These are phyloP conservation scores for Turritopsis dohrnii DNA, from an alignment of 30 jellyfish, hydroid and myxozoan species.

Conservation along the genomic window DNA sequence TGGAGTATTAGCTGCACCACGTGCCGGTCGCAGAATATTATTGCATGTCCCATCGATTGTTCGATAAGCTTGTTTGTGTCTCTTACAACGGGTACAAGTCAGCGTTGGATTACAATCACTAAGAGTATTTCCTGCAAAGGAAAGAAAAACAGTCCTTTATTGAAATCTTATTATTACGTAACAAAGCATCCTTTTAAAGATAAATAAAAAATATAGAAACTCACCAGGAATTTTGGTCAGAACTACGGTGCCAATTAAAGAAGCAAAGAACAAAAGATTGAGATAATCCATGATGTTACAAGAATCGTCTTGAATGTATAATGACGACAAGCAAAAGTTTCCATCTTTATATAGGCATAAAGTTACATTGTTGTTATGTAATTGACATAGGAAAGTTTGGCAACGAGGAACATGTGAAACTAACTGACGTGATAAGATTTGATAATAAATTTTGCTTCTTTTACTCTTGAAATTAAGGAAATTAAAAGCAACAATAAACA, in stretches of 20 bases:
- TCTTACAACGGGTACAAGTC: not conserved
- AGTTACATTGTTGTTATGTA: no score
- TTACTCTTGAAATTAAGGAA: no score
- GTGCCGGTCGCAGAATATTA: conserved; percentile 42
- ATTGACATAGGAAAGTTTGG: no score
- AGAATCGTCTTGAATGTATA: not conserved
- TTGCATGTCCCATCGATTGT: conserved; percentile 77
- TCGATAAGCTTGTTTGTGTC: conserved; percentile 25
- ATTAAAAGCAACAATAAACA: no score
- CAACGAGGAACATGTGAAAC: no score
- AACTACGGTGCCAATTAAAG: not conserved
- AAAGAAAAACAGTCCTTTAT: no score
- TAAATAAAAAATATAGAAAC: not conserved
- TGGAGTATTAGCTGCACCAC: conserved; percentile 76
- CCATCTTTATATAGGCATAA: not conserved
- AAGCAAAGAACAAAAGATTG: not conserved
- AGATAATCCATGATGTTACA: not conserved
- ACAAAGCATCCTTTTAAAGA: no score
- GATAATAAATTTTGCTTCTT: no score
- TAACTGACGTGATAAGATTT: no score
- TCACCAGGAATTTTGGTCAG: not conserved
- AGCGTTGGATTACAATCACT: not conserved
- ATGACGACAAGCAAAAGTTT: not conserved
- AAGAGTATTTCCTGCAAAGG: not conserved
- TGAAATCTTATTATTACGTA: no score